Evolutionary conservation across 2,888 invertebrate genomes (phyloP).

Genomic region (Xanthia icteritia): DNA sequence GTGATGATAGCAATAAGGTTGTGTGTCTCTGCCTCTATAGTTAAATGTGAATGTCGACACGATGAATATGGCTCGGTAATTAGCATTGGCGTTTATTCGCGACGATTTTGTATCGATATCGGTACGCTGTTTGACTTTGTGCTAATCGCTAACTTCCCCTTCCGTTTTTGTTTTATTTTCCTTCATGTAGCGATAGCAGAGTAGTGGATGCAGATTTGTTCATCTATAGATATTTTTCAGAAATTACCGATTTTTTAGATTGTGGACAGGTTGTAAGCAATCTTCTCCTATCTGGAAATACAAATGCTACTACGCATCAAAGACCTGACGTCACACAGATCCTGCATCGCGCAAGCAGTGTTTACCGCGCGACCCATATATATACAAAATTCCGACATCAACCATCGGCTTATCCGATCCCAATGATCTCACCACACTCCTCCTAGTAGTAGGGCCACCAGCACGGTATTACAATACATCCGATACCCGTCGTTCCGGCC

Average conservation of each 20-base stretch:
- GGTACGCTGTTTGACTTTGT: slow-evolving; percentile 12
- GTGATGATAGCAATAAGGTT: slow-evolving; percentile 65
- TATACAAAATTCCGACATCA: too few species aligned
- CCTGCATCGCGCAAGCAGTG: too few species aligned
- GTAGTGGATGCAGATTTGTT: background rate
- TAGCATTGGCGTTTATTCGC: slow-evolving; percentile 63
- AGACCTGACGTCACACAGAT: too few species aligned
- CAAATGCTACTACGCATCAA: background rate
- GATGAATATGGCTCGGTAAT: slow-evolving; percentile 60
- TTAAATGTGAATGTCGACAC: slow-evolving; percentile 67
- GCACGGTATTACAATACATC: too few species aligned
- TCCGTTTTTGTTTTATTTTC: slow-evolving; percentile 9
- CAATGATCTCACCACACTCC: too few species aligned
- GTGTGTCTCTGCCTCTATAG: slow-evolving; percentile 49
- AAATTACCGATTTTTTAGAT: background rate
- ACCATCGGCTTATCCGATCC: too few species aligned
- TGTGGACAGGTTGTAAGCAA: background rate
- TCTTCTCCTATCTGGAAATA: background rate
- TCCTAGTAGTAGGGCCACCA: too few species aligned
- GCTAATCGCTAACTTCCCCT: slow-evolving; percentile 49
- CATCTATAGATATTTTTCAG: background rate
- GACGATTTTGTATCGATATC: slow-evolving; percentile 52
- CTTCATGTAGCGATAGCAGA: background rate
- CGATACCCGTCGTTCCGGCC: too few species aligned
- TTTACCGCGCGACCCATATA: too few species aligned